A percentile compares a stretch with the other conserved stretches of the same genome.
Evolutionary conservation across 2,797 vertebrate species (phyloP).

Genomic region (Kryptopterus vitreolus): DNA sequence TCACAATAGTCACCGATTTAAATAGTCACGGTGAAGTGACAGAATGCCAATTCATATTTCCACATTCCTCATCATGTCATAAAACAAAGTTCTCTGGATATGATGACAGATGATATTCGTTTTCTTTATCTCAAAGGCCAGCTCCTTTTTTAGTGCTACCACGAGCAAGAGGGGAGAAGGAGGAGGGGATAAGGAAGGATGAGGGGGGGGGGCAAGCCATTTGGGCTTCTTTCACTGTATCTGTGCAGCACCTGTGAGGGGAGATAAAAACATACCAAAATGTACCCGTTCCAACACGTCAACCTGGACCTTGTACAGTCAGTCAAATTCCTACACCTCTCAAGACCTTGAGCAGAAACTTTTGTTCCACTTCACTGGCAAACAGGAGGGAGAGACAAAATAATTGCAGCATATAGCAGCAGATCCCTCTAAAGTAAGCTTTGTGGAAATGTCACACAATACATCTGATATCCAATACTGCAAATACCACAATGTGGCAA

Average conservation of each 20-base stretch:
- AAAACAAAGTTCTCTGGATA: not conserved
- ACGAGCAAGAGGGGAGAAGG: slow-evolving; percentile 29
- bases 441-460: not conserved
- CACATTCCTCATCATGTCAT: no score
- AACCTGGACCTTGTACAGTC: slow-evolving; percentile 39
- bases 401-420: slow-evolving; percentile 45
- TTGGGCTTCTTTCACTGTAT: slow-evolving; percentile 27
- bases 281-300: slow-evolving; percentile 54
- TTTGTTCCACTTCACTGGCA: slow-evolving; percentile 50
- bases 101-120: no score
- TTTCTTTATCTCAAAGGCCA: slow-evolving; percentile 24
- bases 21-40: not conserved
- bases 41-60: not conserved
- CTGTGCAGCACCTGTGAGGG: slow-evolving; percentile 43
- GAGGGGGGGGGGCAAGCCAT: not conserved
- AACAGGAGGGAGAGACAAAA: slow-evolving; percentile 41
- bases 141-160: slow-evolving; percentile 43
- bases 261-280: slow-evolving; percentile 46
- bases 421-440: slow-evolving; percentile 39
- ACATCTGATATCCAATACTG: not conserved
- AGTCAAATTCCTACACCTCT: slow-evolving; percentile 50
- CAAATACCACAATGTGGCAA: not conserved
- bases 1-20: no score
- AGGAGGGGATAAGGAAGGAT: not conserved
- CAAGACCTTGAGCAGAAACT: slow-evolving; percentile 51